Evolutionary conservation across 2,113 vertebrate genomes (phyloP).

Genomic region (Gallinago jamesoni): DNA sequence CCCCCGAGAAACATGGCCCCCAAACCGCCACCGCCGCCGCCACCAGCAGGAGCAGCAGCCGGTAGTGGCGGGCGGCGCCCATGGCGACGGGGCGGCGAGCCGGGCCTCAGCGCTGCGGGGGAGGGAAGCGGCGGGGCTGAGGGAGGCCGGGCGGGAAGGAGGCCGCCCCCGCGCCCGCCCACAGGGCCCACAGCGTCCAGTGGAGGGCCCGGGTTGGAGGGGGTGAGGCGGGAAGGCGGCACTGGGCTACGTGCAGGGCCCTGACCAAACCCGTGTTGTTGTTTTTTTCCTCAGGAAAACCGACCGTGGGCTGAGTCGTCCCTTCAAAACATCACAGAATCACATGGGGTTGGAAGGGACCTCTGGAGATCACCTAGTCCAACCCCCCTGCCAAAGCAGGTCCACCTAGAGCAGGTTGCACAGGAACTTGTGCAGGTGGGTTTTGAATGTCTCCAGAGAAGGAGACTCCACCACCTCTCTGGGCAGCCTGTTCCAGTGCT

Average conservation of each 20-base stretch:
- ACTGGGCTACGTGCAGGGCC: fast-evolving
- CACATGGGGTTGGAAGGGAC: no score
- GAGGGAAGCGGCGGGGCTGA: neutral
- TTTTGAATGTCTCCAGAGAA: no score
- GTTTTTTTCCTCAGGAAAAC: fast-evolving
- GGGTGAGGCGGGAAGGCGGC: fast-evolving
- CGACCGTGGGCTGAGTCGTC: fast-evolving
- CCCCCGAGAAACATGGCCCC: neutral
- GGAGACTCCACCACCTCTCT: no score
- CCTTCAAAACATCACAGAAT: no score
- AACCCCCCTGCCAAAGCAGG: no score
- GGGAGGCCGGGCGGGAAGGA: neutral
- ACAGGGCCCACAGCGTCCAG: neutral
- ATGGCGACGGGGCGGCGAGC: neutral
- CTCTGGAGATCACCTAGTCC: no score
- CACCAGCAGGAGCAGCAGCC: no score
- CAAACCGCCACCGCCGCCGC: neutral
- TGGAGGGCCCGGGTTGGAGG: fast-evolving
- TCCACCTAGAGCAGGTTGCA: no score
- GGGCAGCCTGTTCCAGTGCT: no score
- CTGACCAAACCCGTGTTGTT: no score
- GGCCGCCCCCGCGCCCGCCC: conserved; percentile 5
- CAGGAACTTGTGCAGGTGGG: no score
- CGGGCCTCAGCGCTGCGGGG: no score
- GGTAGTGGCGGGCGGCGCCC: fast-evolving